phyloP scores from a whole-genome alignment of 2,113 vertebrate genomes.

The Actenoides lindsayi region DNA sequence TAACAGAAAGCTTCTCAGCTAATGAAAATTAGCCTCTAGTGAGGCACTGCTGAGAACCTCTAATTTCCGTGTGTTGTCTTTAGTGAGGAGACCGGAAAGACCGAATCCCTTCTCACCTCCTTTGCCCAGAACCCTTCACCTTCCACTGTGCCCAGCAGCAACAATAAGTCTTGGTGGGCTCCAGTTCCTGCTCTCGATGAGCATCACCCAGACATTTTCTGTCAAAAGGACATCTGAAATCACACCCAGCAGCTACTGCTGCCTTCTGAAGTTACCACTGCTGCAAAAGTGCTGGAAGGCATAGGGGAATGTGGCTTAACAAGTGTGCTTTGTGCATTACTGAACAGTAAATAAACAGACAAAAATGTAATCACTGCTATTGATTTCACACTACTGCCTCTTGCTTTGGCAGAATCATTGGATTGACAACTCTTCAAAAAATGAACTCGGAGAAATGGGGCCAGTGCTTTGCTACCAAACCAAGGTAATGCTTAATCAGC shows the following conservation, averaged over 20 bases:
- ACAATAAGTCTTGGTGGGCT: accelerated
- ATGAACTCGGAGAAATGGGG: not conserved
- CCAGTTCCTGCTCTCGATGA: not conserved
- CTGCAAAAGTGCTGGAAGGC: not conserved
- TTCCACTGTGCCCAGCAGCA: not conserved
- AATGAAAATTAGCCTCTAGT: not conserved
- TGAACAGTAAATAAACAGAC: not conserved
- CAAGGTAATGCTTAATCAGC: not conserved
- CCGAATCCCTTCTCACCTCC: not conserved
- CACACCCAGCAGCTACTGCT: not conserved
- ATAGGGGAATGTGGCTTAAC: not conserved
- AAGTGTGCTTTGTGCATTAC: not conserved
- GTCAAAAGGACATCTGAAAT: not conserved
- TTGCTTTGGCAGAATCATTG: not conserved
- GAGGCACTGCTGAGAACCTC: not conserved
- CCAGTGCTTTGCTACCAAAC: not conserved
- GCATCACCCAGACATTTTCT: not conserved
- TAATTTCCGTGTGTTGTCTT: not conserved
- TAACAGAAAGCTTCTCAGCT: not conserved
- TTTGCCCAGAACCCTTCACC: not conserved
- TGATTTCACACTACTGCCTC: not conserved
- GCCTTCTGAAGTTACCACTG: not conserved
- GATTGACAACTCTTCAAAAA: not conserved
- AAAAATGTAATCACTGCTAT: not conserved
- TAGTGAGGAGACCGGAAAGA: not conserved